Evolutionary conservation across 2,797 vertebrate genomes (phyloP), one percentile per base, ranked within the genome.

Genomic region (Capromys pilorides): DNA sequence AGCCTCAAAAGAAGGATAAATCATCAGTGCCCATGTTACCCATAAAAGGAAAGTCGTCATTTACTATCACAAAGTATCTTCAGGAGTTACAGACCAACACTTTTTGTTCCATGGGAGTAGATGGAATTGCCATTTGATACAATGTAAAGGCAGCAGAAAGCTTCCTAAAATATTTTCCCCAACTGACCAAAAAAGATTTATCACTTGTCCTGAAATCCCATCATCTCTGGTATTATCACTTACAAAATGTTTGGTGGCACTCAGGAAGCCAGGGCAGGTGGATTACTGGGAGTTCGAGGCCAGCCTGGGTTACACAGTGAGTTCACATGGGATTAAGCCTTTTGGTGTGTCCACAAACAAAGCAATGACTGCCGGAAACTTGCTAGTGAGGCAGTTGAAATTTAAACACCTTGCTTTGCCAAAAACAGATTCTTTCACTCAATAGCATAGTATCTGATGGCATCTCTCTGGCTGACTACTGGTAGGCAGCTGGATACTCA

Each of bases 381-480:
- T 88, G 49, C 31, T 73, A 51, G 33, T 18, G 33, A 59, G 49
- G 33, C 41, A 33, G 41, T 36, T 41, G 41, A 78, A 82, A 31
- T 81, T 81, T 54, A 75, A 57, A 79, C n/a, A 78, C 22, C 7
- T 11, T 66, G 59, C 36, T 49, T 64, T 73, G 71, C 69, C 84
- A 89, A 81, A 91, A 85, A 83, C 88, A 85, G 54, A 31, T 24
- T 62, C 77, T 39, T 71, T 69, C 83, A 66, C 33, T 61, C 79
- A 45, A 61, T 24, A 92, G 79, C 66, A 83, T 54, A 49, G 69
- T 36, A 8, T 78, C 41, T 95, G 64, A 83, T 77, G 87, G 22
- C 8, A 19, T 24, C 19, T 77, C 66, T 67, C 24, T 82, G 49
- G 22, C 36, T 61, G 36, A 6, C 0, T 54, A 39, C 75, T 77